These are phyloP conservation scores for Aquatica leii DNA, from an alignment of 2,888 invertebrate species.

Conservation along the genomic window DNA sequence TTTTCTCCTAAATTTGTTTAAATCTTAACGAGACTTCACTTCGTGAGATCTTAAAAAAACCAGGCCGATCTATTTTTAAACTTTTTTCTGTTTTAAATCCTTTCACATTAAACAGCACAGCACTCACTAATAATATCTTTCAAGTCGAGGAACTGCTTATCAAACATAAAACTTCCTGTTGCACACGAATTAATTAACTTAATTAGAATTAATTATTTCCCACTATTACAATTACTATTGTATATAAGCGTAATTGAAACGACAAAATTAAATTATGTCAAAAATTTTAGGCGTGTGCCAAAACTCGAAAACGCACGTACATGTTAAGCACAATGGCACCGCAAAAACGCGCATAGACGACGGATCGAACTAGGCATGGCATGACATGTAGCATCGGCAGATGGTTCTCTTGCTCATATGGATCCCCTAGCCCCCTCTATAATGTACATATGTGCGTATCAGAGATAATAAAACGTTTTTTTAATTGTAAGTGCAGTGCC, in stretches of 20 bases:
- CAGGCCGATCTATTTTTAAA: conserved; percentile 29
- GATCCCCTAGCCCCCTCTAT: conserved; percentile 42
- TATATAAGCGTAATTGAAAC: neutral
- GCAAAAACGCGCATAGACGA: conserved; percentile 30
- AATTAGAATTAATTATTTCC: neutral
- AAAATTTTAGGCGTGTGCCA: neutral
- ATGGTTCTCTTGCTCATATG: conserved; percentile 48
- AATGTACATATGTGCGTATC: conserved; percentile 41
- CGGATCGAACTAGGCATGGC: conserved; percentile 40
- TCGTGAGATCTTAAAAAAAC: neutral
- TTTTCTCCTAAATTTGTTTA: neutral
- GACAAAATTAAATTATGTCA: neutral
- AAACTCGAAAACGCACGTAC: conserved; percentile 17
- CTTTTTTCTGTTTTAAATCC: conserved; percentile 29
- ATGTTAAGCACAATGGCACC: conserved; percentile 20
- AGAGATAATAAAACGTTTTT: conserved; percentile 20
- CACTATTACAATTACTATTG: neutral
- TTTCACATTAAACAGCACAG: conserved; percentile 23
- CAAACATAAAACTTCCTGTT: conserved; percentile 29
- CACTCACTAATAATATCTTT: conserved; percentile 13
- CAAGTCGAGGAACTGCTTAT: conserved; percentile 27
- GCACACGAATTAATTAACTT: conserved; percentile 12
- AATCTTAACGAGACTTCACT: neutral
- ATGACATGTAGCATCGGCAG: conserved; percentile 43
- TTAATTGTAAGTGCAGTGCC: conserved; percentile 1